A percentile compares a stretch with the other conserved stretches of the same genome.
These are phyloP conservation scores for Polyergus mexicanus DNA, from an alignment of 1,140 invertebrate species.

Conservation along the genomic window DNA sequence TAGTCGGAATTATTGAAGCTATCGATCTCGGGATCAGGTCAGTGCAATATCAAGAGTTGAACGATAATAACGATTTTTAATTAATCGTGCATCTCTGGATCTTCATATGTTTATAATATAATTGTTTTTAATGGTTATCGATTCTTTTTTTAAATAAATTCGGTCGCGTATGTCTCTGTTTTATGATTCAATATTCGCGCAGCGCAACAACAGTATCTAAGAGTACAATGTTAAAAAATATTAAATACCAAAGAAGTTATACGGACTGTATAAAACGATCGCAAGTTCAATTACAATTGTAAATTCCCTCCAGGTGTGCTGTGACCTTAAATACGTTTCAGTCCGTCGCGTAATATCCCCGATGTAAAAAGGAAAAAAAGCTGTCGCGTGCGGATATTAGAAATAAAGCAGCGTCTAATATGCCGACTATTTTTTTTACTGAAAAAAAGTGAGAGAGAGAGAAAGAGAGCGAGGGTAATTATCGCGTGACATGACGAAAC, in stretches of 20 bases:
- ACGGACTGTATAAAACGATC: slow-evolving; percentile 46
- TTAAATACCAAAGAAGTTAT: slow-evolving; percentile 64
- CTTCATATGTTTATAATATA: slow-evolving; percentile 50
- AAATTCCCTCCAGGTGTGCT: slow-evolving; percentile 62
- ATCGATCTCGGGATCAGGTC: slow-evolving; percentile 29
- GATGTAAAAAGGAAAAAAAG: slow-evolving; percentile 23
- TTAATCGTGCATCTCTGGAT: slow-evolving; percentile 42
- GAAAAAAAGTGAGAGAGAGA: neutral
- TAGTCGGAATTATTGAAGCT: neutral
- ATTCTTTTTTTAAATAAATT: slow-evolving; percentile 19
- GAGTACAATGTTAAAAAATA: slow-evolving; percentile 66
- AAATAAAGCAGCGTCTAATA: slow-evolving; percentile 21
- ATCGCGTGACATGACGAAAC: slow-evolving; percentile 24
- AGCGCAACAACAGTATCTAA: slow-evolving; percentile 60
- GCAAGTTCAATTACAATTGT: slow-evolving; percentile 44
- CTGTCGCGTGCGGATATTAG: slow-evolving; percentile 23
- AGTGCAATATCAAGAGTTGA: slow-evolving; percentile 56
- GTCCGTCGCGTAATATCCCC: slow-evolving; percentile 38
- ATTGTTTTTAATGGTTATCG: slow-evolving; percentile 53
- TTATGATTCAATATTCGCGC: slow-evolving; percentile 39
- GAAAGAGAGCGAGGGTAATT: neutral
- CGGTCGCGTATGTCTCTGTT: slow-evolving; percentile 32
- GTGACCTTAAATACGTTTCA: slow-evolving; percentile 51
- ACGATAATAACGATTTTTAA: slow-evolving; percentile 44
- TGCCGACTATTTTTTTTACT: slow-evolving; percentile 57